These are phyloP conservation scores for Oeneis ivallda DNA, from an alignment of 2,888 invertebrate species.

Conservation along the genomic window DNA sequence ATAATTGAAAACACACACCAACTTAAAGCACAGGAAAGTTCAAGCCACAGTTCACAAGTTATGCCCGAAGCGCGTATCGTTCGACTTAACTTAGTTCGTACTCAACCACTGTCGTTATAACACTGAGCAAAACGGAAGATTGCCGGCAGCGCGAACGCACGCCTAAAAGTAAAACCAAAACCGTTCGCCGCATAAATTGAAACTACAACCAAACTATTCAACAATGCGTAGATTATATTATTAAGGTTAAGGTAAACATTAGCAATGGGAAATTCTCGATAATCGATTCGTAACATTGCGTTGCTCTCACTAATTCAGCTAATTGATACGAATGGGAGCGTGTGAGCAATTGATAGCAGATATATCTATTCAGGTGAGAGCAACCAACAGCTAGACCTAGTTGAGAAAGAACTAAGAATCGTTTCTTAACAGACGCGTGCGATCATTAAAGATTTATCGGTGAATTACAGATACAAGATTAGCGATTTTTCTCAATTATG, in stretches of 20 bases:
- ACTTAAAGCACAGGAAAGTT: constrained; percentile 60
- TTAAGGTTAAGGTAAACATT: constrained; percentile 75
- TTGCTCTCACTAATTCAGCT: constrained; percentile 24
- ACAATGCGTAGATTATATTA: constrained; percentile 62
- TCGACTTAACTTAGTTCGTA: constrained; percentile 71
- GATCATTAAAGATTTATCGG: constrained; percentile 32
- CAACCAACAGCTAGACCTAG: constrained; percentile 20
- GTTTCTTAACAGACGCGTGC: constrained; percentile 25
- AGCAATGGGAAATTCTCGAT: constrained; percentile 54
- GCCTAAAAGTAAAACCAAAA: constrained; percentile 69
- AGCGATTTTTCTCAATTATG: constrained; percentile 10
- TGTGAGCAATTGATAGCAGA: constrained; percentile 27
- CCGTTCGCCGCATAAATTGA: constrained; percentile 55
- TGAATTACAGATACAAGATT: constrained; percentile 27
- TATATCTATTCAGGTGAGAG: not conserved
- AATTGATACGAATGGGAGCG: constrained; percentile 30
- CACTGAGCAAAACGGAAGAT: constrained; percentile 75
- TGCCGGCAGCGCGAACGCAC: constrained; percentile 69
- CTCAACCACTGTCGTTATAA: constrained; percentile 71
- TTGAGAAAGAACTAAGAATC: constrained; percentile 26
- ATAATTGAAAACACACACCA: constrained; percentile 56
- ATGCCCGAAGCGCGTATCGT: constrained; percentile 48
- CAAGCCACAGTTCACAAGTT: constrained; percentile 69
- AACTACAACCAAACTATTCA: constrained; percentile 57
- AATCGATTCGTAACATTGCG: constrained; percentile 53